phyloP scores from a whole-genome alignment of 37 sponge, comb jelly and placozoan species.

The Axinella damicornis region DNA sequence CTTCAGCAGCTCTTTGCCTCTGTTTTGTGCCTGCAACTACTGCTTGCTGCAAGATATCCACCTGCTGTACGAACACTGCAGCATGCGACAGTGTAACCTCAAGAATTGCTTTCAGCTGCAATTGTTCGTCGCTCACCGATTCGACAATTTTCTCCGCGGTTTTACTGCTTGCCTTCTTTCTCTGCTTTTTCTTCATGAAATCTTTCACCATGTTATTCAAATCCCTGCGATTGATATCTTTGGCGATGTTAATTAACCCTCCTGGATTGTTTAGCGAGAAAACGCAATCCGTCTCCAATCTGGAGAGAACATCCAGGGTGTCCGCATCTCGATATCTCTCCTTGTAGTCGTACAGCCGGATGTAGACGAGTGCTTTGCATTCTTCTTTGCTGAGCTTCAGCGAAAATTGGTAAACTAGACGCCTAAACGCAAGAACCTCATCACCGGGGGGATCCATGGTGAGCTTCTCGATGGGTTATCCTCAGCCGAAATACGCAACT shows the following conservation, averaged over 20 bases:
- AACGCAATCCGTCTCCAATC: background rate
- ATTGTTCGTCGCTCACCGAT: background rate
- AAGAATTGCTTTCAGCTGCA: constrained; percentile 21
- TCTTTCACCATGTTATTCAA: background rate
- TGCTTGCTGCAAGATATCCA: constrained; percentile 8
- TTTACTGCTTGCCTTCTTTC: background rate
- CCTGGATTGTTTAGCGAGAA: constrained; percentile 12
- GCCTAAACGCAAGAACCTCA: too few species aligned
- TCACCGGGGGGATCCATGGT: too few species aligned
- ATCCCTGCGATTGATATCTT: constrained; percentile 14
- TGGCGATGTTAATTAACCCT: background rate
- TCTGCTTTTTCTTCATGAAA: background rate
- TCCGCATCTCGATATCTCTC: too few species aligned
- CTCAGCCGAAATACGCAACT: too few species aligned
- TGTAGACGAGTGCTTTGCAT: too few species aligned
- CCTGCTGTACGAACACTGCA: constrained; percentile 34
- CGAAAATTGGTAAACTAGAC: too few species aligned
- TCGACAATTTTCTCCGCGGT: too few species aligned
- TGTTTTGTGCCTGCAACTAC: background rate
- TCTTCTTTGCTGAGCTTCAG: too few species aligned
- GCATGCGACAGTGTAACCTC: constrained; percentile 34
- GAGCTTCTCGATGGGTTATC: too few species aligned
- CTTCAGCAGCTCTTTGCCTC: background rate
- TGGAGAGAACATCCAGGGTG: background rate
- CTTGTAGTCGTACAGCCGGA: too few species aligned